Percentiles rank a stretch among this genome's conserved stretches.
phyloP scores from a whole-genome alignment of 2,113 vertebrate genomes.

The Clupea harengus region DNA sequence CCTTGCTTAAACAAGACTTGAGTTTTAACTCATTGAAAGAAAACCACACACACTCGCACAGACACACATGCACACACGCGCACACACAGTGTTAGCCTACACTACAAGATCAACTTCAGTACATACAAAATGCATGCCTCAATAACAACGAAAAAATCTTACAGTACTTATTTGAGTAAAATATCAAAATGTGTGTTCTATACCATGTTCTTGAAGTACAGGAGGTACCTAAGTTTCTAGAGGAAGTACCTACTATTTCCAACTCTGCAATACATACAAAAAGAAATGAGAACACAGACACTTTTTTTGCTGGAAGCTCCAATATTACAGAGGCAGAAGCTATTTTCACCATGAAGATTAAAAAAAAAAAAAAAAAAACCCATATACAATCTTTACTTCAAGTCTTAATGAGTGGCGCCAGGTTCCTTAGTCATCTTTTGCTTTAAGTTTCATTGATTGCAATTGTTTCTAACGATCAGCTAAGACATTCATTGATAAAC shows the following conservation, averaged over 20 bases:
- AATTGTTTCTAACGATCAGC: background rate
- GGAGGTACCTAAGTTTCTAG: background rate
- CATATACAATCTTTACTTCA: constrained; percentile 4
- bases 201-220: constrained; percentile 9
- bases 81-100: constrained; percentile 1
- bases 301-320: constrained; percentile 9
- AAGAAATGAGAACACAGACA: background rate
- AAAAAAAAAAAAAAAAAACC: background rate
- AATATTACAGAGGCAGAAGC: constrained; percentile 10
- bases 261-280: constrained; percentile 6
- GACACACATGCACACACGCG: background rate
- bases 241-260: background rate
- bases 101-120: constrained; percentile 14
- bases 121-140: constrained; percentile 3
- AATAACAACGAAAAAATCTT: background rate
- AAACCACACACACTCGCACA: background rate
- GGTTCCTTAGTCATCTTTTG: background rate
- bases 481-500: background rate
- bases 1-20: background rate
- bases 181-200: constrained; percentile 3
- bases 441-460: background rate
- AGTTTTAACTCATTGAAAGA: background rate
- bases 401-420: background rate
- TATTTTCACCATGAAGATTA: background rate
- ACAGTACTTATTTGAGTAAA: constrained; percentile 18